phyloP scores from a whole-genome alignment of 1,140 invertebrate species.

The Eumeta japonica region DNA sequence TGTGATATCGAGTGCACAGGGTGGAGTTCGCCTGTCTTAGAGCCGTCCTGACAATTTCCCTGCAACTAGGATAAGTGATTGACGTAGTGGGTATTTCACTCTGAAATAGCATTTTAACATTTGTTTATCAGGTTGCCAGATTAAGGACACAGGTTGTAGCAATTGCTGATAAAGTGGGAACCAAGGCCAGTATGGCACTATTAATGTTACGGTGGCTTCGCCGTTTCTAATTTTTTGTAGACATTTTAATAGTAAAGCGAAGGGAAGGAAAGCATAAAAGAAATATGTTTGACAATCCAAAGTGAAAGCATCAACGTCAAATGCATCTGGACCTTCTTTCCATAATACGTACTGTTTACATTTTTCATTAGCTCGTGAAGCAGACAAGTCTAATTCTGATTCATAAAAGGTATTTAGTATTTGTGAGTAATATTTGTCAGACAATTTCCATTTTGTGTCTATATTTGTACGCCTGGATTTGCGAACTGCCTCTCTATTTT shows the following conservation, averaged over 20 bases:
- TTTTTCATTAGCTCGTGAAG: background rate
- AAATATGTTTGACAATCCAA: background rate
- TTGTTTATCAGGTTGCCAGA: too few relatives aligned
- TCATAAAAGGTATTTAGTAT: background rate
- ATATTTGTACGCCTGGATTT: slow-evolving; percentile 13
- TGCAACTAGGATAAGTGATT: too few relatives aligned
- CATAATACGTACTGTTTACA: slow-evolving; percentile 1
- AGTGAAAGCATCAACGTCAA: slow-evolving; percentile 1
- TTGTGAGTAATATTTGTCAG: slow-evolving; percentile 4
- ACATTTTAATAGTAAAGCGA: background rate
- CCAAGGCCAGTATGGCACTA: background rate
- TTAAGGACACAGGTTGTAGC: too few relatives aligned
- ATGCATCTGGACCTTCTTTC: slow-evolving; percentile 1
- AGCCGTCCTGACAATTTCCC: too few relatives aligned
- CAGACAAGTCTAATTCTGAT: too few relatives aligned
- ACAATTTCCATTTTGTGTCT: slow-evolving; percentile 17
- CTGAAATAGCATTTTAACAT: too few relatives aligned
- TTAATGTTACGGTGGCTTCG: background rate
- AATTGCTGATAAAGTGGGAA: too few relatives aligned
- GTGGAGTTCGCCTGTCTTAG: too few relatives aligned
- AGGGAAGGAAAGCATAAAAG: slow-evolving; percentile 3
- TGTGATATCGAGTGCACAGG: too few relatives aligned
- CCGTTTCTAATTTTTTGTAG: slow-evolving; percentile 1
- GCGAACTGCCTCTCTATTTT: slow-evolving; percentile 15
- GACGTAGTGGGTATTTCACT: too few relatives aligned